These are phyloP conservation scores for Leptinotarsa lineolata DNA, from an alignment of 1,140 invertebrate genomes.

Conservation along the genomic window DNA sequence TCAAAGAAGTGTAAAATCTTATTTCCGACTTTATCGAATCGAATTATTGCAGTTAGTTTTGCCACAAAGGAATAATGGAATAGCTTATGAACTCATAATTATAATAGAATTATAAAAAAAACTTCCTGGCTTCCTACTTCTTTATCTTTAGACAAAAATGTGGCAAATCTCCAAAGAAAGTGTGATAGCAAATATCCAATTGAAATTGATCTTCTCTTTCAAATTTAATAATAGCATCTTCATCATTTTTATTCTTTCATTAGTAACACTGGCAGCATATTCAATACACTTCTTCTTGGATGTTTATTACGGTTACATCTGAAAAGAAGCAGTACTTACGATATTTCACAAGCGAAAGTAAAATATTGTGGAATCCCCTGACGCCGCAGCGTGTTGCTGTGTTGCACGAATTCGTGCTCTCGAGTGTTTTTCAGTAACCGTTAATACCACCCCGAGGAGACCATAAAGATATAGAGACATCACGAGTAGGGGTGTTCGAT, in stretches of 20 bases:
- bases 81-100: too few species aligned
- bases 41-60: too few species aligned
- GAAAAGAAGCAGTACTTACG: background rate
- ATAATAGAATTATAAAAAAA: too few species aligned
- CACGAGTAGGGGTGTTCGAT: background rate
- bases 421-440: conserved; percentile 2
- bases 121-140: background rate
- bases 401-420: conserved; percentile 4
- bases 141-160: background rate
- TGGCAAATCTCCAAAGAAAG: too few species aligned
- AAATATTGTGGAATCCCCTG: background rate
- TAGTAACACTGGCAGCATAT: too few species aligned
- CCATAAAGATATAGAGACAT: conserved; percentile 8
- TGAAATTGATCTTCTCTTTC: too few species aligned
- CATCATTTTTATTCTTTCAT: too few species aligned
- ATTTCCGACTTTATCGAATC: too few species aligned
- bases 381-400: background rate
- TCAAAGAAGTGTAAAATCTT: too few species aligned
- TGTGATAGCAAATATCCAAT: too few species aligned
- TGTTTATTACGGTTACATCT: conserved; percentile 1
- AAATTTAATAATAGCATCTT: too few species aligned
- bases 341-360: conserved; percentile 3
- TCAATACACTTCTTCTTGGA: background rate
- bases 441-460: conserved; percentile 4
- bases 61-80: too few species aligned